Percentiles rank a stretch among this genome's conserved stretches.
Conservation (phyloP, 2,888 invertebrate genomes). For the Chymomyza procnemis region DNA sequence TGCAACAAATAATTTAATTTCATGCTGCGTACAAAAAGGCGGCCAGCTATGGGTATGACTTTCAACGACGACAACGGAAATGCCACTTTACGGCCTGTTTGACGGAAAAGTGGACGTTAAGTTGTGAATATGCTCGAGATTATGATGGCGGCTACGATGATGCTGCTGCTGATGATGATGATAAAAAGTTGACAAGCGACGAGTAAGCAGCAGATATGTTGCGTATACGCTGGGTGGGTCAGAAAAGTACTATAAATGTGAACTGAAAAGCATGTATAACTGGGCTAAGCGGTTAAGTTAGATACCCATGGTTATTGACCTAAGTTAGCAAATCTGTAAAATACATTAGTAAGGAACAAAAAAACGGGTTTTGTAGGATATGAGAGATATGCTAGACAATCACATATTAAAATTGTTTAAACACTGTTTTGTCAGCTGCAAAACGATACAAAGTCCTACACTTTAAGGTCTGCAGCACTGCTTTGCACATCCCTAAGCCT, state of each 20-base stretch:
- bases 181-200: slow-evolving; percentile 35
- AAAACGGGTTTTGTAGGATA: too few species aligned
- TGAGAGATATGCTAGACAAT: too few species aligned
- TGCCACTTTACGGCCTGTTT: slow-evolving; percentile 72
- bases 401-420: too few species aligned
- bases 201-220: slow-evolving; percentile 46
- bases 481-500: background rate
- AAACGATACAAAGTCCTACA: too few species aligned
- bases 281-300: background rate
- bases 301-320: too few species aligned
- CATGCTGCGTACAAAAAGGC: slow-evolving; percentile 65
- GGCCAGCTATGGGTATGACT: slow-evolving; percentile 24
- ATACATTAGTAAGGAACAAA: too few species aligned
- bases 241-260: slow-evolving; percentile 52
- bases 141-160: slow-evolving; percentile 57
- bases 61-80: slow-evolving; percentile 63
- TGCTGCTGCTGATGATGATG: slow-evolving; percentile 15
- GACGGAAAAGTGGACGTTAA: slow-evolving; percentile 71
- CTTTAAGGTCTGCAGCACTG: background rate
- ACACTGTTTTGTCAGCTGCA: too few species aligned
- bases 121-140: slow-evolving; percentile 66
- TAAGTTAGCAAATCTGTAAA: too few species aligned
- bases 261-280: slow-evolving; percentile 54
- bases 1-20: slow-evolving; percentile 72
- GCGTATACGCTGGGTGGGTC: slow-evolving; percentile 54